Conservation (phyloP, 2,113 vertebrate genomes). For the Gallinago media region DNA sequence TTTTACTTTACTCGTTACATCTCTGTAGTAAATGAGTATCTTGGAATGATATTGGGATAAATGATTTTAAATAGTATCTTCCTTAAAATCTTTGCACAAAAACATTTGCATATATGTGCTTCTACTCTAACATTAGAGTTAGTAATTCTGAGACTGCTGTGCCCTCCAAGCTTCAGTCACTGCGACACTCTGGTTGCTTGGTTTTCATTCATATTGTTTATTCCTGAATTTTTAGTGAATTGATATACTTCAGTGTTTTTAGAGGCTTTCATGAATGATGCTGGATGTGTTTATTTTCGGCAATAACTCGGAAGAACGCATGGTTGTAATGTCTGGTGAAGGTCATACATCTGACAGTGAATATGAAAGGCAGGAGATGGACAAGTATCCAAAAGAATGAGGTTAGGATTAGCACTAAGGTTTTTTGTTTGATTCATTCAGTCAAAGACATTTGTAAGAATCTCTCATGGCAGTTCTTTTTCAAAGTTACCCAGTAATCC, state of each 20-base stretch:
- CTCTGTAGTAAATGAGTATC: not conserved
- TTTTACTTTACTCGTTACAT: not conserved
- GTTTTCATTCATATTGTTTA: not conserved
- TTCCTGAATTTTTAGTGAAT: not conserved
- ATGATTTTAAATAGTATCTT: not conserved
- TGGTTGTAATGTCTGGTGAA: not conserved
- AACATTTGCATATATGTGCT: not conserved
- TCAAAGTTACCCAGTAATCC: not conserved
- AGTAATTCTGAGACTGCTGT: not conserved
- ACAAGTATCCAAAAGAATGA: not conserved
- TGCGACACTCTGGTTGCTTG: not conserved
- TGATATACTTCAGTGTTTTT: not conserved
- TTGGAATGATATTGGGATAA: not conserved
- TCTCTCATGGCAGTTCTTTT: conserved; percentile 13
- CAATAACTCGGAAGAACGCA: fast-evolving
- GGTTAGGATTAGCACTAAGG: not conserved
- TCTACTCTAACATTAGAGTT: not conserved
- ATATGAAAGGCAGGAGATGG: not conserved
- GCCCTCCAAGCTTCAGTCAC: not conserved
- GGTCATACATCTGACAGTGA: not conserved
- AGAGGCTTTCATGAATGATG: not conserved
- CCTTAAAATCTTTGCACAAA: not conserved
- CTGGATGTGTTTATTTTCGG: not conserved
- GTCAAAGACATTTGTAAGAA: conserved; percentile 6
- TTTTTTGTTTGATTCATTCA: conserved; percentile 1